Percentiles rank a stretch among this genome's conserved stretches.
phyloP scores from a whole-genome alignment of 2,113 vertebrate genomes.

The Paratilapia polleni region DNA sequence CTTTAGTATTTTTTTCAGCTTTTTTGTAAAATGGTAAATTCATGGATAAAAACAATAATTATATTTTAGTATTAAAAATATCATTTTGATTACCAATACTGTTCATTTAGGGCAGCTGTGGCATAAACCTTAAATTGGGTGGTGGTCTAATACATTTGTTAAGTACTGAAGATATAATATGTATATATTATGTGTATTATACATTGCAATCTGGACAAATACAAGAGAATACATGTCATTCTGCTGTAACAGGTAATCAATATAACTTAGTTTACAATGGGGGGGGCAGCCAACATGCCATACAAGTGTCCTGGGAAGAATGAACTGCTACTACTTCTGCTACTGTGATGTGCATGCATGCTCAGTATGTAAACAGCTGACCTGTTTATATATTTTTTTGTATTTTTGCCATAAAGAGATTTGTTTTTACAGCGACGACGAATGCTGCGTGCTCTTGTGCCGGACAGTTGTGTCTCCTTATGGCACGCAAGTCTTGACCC shows the following conservation, averaged over 20 bases:
- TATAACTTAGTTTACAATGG: too few species aligned
- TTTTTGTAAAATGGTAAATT: too few species aligned
- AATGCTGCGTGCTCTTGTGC: background rate
- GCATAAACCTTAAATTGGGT: too few species aligned
- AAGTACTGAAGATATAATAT: background rate
- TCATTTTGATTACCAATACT: too few species aligned
- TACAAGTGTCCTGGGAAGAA: constrained; percentile 31
- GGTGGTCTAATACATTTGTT: too few species aligned
- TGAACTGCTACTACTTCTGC: too few species aligned
- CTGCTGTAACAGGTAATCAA: too few species aligned
- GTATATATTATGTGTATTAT: background rate
- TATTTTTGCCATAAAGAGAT: background rate
- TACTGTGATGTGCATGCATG: background rate
- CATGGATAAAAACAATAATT: too few species aligned
- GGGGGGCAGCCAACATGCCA: constrained; percentile 24
- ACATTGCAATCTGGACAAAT: background rate
- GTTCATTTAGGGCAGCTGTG: too few species aligned
- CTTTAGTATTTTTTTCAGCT: too few species aligned
- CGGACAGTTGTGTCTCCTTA: constrained; percentile 54
- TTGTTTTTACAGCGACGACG: background rate
- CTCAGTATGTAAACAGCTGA: background rate
- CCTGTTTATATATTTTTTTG: background rate
- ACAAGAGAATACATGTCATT: background rate
- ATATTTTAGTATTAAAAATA: too few species aligned
- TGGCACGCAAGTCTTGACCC: background rate